Evolutionary conservation across 2,888 invertebrate species (phyloP), one percentile per base, ranked within the genome.

Genomic region (Drosophila fulvimacula): DNA sequence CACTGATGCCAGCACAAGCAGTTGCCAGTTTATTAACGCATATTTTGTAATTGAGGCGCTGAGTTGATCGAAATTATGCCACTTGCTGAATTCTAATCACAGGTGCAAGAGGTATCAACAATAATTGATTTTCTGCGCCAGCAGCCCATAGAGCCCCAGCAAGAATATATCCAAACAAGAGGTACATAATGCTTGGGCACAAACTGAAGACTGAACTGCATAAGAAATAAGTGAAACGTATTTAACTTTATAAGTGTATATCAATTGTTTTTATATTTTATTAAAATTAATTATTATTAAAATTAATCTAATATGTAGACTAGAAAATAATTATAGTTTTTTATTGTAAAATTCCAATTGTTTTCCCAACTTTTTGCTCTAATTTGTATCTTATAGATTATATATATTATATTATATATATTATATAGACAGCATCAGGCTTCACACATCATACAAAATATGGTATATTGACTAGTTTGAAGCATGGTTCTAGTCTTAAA

Each of bases 11-110:
- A 48, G 3, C 39, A 6, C 49, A 38, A 53, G 53, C 49, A 55
- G 70, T 69, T 81, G 69, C 58, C 65, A 74, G 81, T 80, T 86
- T 79, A 80, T 80, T 74, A 77, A 86, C 84, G 82, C 88, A 78
- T 70, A 81, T 85, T 86, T 84, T 73, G 73, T 83, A 84, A 86
- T 79, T 82, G 78, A 81, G 76, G 79, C 76, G 51, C 69, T 59
- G 48, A 57, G 66, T 41, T 62, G 63, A 24, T 38, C 17, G 66
- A 67, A 71, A 78, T 72, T 30, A 69, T 79, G 76, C 71, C 79
- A 79, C 60, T 79, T 79, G 79, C 44, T 56, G 30, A 61, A 44
- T 64, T 56, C 27, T 67, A 66, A 60, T 66, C 60, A 71, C 67
- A 65, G 62, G 53, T 73, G 77, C 60, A 51, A 39, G 46, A 49